These are phyloP conservation scores for Pristionchus mayeri DNA, from an alignment of 2,888 invertebrate species.

Conservation along the genomic window DNA sequence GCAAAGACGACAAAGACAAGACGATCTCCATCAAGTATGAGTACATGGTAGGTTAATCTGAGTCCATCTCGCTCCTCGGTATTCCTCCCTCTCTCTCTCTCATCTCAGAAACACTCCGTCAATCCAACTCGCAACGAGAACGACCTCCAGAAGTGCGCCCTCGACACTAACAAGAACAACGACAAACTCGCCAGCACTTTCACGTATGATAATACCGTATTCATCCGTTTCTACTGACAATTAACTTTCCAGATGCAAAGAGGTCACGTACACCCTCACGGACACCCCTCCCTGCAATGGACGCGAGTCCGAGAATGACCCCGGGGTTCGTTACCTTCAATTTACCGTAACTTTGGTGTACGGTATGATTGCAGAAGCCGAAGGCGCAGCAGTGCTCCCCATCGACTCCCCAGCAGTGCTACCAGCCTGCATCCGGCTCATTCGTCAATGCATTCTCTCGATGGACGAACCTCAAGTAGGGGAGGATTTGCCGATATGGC, in stretches of 20 bases:
- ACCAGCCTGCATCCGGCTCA: background rate
- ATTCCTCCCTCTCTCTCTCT: background rate
- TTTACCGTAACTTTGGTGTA: background rate
- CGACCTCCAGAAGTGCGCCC: slow-evolving; percentile 21
- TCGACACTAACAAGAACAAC: slow-evolving; percentile 24
- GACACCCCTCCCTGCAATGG: slow-evolving; percentile 17
- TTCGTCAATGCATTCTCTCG: slow-evolving; percentile 12
- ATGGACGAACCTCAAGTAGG: slow-evolving; percentile 23
- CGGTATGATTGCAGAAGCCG: slow-evolving; percentile 7
- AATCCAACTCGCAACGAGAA: background rate
- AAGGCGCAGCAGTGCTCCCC: background rate
- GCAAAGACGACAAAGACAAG: background rate
- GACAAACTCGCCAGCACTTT: background rate
- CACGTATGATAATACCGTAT: background rate
- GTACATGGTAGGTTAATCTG: background rate
- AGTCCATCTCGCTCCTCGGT: background rate
- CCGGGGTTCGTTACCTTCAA: background rate
- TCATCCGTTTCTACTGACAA: background rate
- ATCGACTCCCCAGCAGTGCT: background rate
- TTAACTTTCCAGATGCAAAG: slow-evolving; percentile 1
- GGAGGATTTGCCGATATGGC: too few species aligned
- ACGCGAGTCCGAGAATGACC: slow-evolving; percentile 26
- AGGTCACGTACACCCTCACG: background rate
- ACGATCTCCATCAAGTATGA: background rate
- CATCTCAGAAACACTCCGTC: background rate